Evolutionary conservation across 2,797 vertebrate genomes (phyloP).

Genomic region (Rallus crepitans): DNA sequence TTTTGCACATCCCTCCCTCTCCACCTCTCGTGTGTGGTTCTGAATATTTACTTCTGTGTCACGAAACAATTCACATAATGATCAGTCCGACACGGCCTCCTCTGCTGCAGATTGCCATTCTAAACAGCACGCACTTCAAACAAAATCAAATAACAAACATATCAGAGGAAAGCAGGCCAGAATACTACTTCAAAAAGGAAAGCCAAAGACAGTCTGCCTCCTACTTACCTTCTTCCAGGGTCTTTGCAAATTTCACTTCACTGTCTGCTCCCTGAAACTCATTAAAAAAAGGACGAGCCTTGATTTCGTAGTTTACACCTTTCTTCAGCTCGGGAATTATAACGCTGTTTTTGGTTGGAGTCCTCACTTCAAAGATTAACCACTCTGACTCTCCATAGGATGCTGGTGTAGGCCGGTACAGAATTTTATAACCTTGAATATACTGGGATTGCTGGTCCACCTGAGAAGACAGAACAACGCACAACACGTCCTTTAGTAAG

Average conservation of each 20-base stretch:
- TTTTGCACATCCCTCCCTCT: slow-evolving; percentile 40
- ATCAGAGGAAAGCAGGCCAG: slow-evolving; percentile 40
- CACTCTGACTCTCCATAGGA: slow-evolving; percentile 87
- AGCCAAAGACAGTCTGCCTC: slow-evolving; percentile 48
- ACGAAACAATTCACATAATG: slow-evolving; percentile 67
- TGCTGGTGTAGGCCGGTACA: slow-evolving; percentile 88
- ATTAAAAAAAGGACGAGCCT: slow-evolving; percentile 97
- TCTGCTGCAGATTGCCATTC: slow-evolving; percentile 24
- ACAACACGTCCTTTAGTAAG: not conserved
- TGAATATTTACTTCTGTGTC: slow-evolving; percentile 74
- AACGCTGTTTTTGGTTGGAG: slow-evolving; percentile 90
- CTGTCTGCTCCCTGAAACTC: slow-evolving; percentile 99
- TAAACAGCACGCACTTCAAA: slow-evolving; percentile 62
- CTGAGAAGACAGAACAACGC: slow-evolving; percentile 74
- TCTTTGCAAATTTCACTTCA: slow-evolving; percentile 94
- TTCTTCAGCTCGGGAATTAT: slow-evolving; percentile 93
- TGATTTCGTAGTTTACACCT: slow-evolving; percentile 95
- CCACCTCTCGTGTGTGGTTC: not conserved
- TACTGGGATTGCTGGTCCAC: slow-evolving; percentile 98
- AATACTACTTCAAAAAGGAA: slow-evolving; percentile 63
- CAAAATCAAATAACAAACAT: slow-evolving; percentile 63
- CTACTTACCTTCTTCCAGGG: slow-evolving; percentile 94
- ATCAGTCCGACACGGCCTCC: slow-evolving; percentile 33
- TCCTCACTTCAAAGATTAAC: slow-evolving; percentile 94
- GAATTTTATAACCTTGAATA: slow-evolving; percentile 96